Evolutionary conservation across 2,797 vertebrate species (phyloP).

Genomic region (Rhodeus uyekii): DNA sequence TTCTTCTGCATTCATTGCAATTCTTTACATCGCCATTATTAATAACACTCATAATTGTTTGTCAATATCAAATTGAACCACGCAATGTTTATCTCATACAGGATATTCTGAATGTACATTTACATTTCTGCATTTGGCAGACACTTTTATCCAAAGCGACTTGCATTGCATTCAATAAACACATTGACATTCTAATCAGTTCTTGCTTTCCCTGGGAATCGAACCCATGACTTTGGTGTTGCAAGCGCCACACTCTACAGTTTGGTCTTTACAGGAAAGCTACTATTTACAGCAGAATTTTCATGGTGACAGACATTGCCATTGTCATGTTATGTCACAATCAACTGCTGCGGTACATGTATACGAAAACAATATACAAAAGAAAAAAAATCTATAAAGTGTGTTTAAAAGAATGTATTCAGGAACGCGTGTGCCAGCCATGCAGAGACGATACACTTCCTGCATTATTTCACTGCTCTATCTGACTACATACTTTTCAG

Average conservation of each 20-base stretch:
- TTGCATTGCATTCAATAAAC: no score
- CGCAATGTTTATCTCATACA: background rate
- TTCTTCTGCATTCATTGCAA: background rate
- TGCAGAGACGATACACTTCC: background rate
- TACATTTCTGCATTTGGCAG: no score
- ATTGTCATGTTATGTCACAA: background rate
- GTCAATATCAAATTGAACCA: background rate
- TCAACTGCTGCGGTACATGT: background rate
- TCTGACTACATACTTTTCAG: constrained; percentile 5
- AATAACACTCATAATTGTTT: background rate
- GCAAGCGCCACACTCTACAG: no score
- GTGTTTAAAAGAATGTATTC: background rate
- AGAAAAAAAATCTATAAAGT: background rate
- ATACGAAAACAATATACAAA: background rate
- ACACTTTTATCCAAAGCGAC: no score
- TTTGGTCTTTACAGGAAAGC: no score
- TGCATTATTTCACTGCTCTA: background rate
- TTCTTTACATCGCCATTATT: background rate
- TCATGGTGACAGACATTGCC: constrained; percentile 1
- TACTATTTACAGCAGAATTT: background rate
- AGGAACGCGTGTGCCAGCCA: background rate
- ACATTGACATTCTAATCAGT: no score
- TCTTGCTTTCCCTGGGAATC: no score
- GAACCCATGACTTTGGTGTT: no score
- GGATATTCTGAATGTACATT: no score